Base-by-base conservation (phyloP, 2,888 invertebrate species). In the Acrobasis suavella region DNA sequence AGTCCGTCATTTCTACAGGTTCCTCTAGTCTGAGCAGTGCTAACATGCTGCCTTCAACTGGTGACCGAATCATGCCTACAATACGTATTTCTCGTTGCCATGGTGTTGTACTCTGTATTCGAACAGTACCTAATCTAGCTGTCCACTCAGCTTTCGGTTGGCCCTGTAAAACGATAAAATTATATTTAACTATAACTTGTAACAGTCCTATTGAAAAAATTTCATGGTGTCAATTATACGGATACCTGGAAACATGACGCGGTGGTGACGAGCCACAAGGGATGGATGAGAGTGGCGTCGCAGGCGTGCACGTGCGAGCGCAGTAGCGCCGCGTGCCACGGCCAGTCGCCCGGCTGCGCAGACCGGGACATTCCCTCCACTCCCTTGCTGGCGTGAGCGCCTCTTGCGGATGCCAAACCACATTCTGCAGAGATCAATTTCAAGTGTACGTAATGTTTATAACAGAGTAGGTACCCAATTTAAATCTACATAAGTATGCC, bases 71-170 rank as follows among this genome's bases (percentile, higher is more conserved):
- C 96, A 97, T 96, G 39, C 97, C 97, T 6, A 97, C 94, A 60
- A 97, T 95, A 63, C 96, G 93, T 59, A 96, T 93, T 71, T 97
- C 96, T 80, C 97, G 97, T 72, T 97, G 96, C 97, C 97, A 97
- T 0, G 98, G 97, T 0, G 97, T 95, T 1, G 95, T 95, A 65
- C 96, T 95, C 51, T 96, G 94, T 51, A 97, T 93, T 55, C 97
- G 94, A 0, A 96, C 95, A 8, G 95, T 93, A 1, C 97, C 97
- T 64, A 97, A 93, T 70, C 96, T 93, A 0, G 96, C 97, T 37
- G 95, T 94, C 97, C 97, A 97, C 81, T 97, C 96, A 0, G 97
- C 96, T 81, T 96, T 96, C 17, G 96, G 96, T 89, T 97, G 97
- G 2, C 97, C 96, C 93, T 94, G 84, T 22, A 51, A 51, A 60